Evolutionary conservation across 2,113 vertebrate genomes (phyloP).

Genomic region (Ageneiosus marmoratus): DNA sequence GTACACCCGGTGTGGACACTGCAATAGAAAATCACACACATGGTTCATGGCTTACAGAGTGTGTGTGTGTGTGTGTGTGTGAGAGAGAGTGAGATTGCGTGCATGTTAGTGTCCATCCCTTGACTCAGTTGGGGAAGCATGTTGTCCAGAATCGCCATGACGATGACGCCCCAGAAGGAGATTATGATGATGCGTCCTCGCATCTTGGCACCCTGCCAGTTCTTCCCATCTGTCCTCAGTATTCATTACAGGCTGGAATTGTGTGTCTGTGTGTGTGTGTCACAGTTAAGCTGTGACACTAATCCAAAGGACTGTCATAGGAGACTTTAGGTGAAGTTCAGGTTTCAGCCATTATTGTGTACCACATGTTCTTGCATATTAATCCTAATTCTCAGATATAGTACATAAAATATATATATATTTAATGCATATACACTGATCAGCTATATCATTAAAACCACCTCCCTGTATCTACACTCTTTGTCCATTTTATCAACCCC

Average conservation of each 20-base stretch:
- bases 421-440: too few species aligned
- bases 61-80: neutral
- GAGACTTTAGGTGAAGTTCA: slow-evolving; percentile 16
- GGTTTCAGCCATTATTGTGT: slow-evolving; percentile 3
- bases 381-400: neutral
- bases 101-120: slow-evolving; percentile 4
- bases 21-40: too few species aligned
- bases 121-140: slow-evolving; percentile 67
- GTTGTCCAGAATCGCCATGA: slow-evolving; percentile 70
- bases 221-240: slow-evolving; percentile 73
- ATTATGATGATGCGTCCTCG: slow-evolving; percentile 74
- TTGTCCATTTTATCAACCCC: too few species aligned
- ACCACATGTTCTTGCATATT: slow-evolving; percentile 13
- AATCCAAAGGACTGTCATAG: slow-evolving; percentile 26
- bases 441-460: too few species aligned
- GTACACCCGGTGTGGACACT: too few species aligned
- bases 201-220: slow-evolving; percentile 70
- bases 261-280: slow-evolving; percentile 33
- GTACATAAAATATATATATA: too few species aligned
- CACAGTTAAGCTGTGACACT: slow-evolving; percentile 35
- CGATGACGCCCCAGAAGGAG: slow-evolving; percentile 68
- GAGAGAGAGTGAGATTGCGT: too few species aligned
- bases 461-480: too few species aligned
- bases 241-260: slow-evolving; percentile 61
- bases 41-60: neutral